Evolutionary conservation across 1,140 invertebrate species (phyloP), one percentile per base, ranked within the genome.

Genomic region (Frieseomelitta varia): DNA sequence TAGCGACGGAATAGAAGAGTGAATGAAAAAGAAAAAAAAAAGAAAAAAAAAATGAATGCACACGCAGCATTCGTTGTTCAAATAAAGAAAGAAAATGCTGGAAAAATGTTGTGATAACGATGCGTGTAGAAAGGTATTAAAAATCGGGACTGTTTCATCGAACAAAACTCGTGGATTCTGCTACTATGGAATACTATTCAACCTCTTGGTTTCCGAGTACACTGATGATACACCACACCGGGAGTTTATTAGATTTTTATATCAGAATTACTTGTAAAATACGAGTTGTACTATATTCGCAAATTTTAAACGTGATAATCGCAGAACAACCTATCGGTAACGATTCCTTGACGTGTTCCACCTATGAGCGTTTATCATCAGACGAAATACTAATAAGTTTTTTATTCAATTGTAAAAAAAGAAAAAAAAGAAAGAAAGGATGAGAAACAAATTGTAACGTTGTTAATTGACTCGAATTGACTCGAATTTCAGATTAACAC

Each of bases 1-100:
- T 95, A 47, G 91, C 92, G 4, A 92, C 84, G 85, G 94, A 94
- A 90, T 94, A 92, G 30, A 30, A 89, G 77, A 85, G 63, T 10
- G 39, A 47, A 39, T 39, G 39, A 47, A 47, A 47, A 10, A 6
- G 8, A 10, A 8, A 47, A 77, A 65, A 47, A 10, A 3, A 39
- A 6, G 39, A 39, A 76, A 65, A 0, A 14, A 34, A 56, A 58
- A 85, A 47, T 79, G 85, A 39, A 30, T 75, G 15, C 11, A 17
- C 17, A 55, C 11, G 17, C 12, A 55, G 73, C 47, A 61, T 79
- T 12, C 58, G 27, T n/a, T 81, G 11, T 67, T 74, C 58, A 74
- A 68, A 17, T 55, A 56, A 79, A 58, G 65, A 8, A 30, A 30
- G 30, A 68, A 67, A 27, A 53, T 53, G 2, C 14, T 12, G 12